phyloP scores from a whole-genome alignment of 2,113 vertebrate species.

The Vombatus ursinus region DNA sequence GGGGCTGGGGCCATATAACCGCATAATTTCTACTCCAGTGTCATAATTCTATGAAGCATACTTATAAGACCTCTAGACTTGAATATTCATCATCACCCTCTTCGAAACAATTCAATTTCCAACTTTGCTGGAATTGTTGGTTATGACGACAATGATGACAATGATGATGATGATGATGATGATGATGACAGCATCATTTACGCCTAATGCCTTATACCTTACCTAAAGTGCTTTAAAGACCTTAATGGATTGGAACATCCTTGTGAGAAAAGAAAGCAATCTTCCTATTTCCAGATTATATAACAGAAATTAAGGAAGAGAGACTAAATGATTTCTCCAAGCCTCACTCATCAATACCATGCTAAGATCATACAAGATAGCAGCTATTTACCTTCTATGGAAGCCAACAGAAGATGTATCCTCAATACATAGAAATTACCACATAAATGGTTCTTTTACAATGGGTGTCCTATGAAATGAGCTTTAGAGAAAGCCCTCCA shows the following conservation, averaged over 20 bases:
- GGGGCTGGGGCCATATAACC: neutral
- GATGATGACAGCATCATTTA: slow-evolving; percentile 42
- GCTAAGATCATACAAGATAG: slow-evolving; percentile 37
- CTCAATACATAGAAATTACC: neutral
- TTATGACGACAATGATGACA: slow-evolving; percentile 52
- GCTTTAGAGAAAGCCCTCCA: slow-evolving; percentile 3
- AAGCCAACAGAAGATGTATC: neutral
- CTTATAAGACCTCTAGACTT: slow-evolving; percentile 12
- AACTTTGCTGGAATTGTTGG: neutral
- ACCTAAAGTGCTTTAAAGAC: slow-evolving; percentile 73
- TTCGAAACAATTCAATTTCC: neutral
- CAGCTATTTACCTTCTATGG: neutral
- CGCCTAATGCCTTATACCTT: slow-evolving; percentile 60
- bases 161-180: slow-evolving; percentile 64
- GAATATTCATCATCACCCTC: slow-evolving; percentile 25
- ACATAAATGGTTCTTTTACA: neutral
- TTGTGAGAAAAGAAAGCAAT: slow-evolving; percentile 74
- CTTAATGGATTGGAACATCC: slow-evolving; percentile 71
- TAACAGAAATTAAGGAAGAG: slow-evolving; percentile 71
- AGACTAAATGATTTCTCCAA: slow-evolving; percentile 75
- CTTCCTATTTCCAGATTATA: slow-evolving; percentile 70
- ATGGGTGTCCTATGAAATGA: neutral
- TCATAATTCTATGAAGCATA: neutral
- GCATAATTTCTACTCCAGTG: slow-evolving; percentile 1
- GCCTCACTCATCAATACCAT: slow-evolving; percentile 57